Evolutionary conservation across 2,888 invertebrate species (phyloP), one percentile per base, ranked within the genome.

Genomic region (Hermaeophaga mercurialis): DNA sequence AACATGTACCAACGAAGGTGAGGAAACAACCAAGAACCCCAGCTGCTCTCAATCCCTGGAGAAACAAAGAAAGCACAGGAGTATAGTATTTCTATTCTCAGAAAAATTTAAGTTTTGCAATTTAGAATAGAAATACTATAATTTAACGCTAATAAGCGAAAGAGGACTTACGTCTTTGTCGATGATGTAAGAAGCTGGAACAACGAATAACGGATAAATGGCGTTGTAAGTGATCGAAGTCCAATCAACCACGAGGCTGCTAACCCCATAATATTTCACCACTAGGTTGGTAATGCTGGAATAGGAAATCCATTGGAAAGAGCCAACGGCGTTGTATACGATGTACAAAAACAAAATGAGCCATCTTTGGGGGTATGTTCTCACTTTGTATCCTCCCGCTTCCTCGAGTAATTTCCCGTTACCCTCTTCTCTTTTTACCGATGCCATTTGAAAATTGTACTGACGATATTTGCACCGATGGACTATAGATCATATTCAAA

Each of bases 141-240:
- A n/a, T n/a, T n/a, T n/a, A n/a, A n/a, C n/a, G n/a, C n/a, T n/a
- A n/a, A n/a, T n/a, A n/a, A n/a, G n/a, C n/a, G n/a, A n/a, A n/a
- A n/a, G n/a, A n/a, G n/a, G n/a, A n/a, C 6, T 86, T 77, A 92
- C 97, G 80, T 87, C 88, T 82, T 88, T 91, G 75, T 97, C 94
- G 68, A 98, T 83, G 49, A 97, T 84, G 87, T 91, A 97, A 72
- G 94, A 94, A 17, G 91, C 96, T 1, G 97, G 98, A 72, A 98
- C 91, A 70, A 98, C 93, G 64, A 97, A 85, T 3, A 96, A 91
- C 67, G 97, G 94, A 79, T 98, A 98, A 1, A 88, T 84, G 62
- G 94, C 84, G 96, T 97, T 97, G 80, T 89, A 97, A 70, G 97
- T 85, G 90, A 97, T 92, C 38, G 96, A 94, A 15, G 96, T 92